Conservation (phyloP, 2,797 vertebrate genomes). For the Triplophysa yarkandensis region DNA sequence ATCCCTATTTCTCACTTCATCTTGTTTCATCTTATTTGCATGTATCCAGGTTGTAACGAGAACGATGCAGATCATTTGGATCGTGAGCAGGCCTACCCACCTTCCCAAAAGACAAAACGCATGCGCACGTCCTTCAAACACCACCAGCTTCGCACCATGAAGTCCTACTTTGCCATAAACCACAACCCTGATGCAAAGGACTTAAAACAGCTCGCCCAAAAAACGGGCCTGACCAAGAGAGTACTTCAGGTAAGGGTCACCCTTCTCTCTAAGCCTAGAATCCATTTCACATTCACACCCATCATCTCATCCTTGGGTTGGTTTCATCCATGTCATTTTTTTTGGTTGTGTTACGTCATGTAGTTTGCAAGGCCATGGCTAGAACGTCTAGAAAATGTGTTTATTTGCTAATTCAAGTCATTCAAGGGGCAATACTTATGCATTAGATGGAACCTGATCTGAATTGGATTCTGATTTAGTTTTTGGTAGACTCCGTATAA, state of each 20-base stretch:
- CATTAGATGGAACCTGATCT: constrained; percentile 8
- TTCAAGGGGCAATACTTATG: constrained; percentile 45
- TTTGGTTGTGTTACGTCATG: constrained; percentile 3
- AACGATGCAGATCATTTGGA: constrained; percentile 95
- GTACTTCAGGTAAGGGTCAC: constrained; percentile 96
- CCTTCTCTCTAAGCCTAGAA: constrained; percentile 55
- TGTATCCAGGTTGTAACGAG: constrained; percentile 89
- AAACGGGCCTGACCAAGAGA: constrained; percentile 99
- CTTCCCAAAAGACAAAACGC: constrained; percentile 98
- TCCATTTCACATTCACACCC: constrained; percentile 50
- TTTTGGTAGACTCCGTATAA: constrained; percentile 20
- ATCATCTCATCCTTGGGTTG: constrained; percentile 24
- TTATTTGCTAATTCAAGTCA: constrained; percentile 10
- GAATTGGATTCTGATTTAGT: constrained; percentile 17
- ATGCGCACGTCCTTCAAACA: constrained; percentile 99
- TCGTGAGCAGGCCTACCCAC: constrained; percentile 93
- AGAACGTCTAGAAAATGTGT: neutral
- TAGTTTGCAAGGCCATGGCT: constrained; percentile 19
- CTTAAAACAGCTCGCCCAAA: constrained; percentile 99
- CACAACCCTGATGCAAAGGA: constrained; percentile 99
- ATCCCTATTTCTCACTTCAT: neutral
- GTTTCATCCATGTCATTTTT: constrained; percentile 31
- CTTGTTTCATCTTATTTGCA: constrained; percentile 5
- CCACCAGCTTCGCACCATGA: constrained; percentile 99
- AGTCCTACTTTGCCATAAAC: constrained; percentile 99